Base-by-base conservation (phyloP, 2,797 vertebrate species). In the Melanotaenia parkinsoni region DNA sequence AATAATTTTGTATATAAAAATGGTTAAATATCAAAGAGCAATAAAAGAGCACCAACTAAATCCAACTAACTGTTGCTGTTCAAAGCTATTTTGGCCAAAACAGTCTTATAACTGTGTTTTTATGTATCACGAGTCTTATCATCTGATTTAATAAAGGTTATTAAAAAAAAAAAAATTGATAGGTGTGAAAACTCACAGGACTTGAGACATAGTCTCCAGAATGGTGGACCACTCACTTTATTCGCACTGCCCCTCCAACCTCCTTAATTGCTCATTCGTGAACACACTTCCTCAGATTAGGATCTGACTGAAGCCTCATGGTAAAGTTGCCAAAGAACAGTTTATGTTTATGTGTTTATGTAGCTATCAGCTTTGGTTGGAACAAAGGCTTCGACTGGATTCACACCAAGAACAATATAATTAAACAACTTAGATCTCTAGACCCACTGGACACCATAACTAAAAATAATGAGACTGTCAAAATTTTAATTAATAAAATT, bases 391-490 rank as follows among this genome's bases (percentile, higher is more conserved):
- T 32, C 59, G 37, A 30, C 58, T 76, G 32, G 13, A 76, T 61
- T 81, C 24, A 78, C 26, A 79, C 6, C 26, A 26, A 61, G 43
- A 22, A 57, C 11, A 14, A 28, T 50, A 66, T 62, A 71, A 79
- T 72, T 71, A 77, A 79, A 82, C 6, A 4, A 58, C 40, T 33
- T 64, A 43, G 6, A 69, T 28, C 33, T 67, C 16, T 50, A 26
- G 63, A 10, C 30, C 40, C 22, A 35, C 4, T 30, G 59, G 45
- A 77, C 28, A 63, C 11, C 53, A 59, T 38, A 54, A 45, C 22
- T 24, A 53, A 53, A 72, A 35, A 47, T 33, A 54, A 60, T 58
- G 18, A 72, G 18, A 20, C 22, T 40, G 38, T 6, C 26, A 26
- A 22, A 57, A 67, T 63, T 59, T 45, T 4, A 45, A 64, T 76